A percentile compares a stretch with the other conserved stretches of the same genome.
These are phyloP conservation scores for Pectinophora gossypiella DNA, from an alignment of 1,140 invertebrate species.

Conservation along the genomic window DNA sequence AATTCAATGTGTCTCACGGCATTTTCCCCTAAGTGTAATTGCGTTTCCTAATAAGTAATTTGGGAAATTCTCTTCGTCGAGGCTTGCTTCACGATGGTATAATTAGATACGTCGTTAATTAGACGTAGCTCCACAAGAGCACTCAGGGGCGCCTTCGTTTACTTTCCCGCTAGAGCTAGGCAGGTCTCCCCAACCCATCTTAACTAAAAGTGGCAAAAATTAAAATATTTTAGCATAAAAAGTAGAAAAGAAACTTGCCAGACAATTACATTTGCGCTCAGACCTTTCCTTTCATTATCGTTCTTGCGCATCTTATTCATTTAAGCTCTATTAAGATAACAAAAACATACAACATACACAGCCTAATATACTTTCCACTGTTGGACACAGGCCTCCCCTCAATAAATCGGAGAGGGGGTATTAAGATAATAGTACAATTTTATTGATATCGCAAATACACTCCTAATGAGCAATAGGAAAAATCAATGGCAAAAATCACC, in stretches of 20 bases:
- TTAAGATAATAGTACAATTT: no score
- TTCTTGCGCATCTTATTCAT: no score
- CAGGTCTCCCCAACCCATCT: conserved; percentile 12
- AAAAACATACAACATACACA: no score
- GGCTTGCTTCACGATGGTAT: conserved; percentile 46
- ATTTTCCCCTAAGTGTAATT: conserved; percentile 57
- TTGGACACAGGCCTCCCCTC: no score
- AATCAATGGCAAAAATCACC: conserved; percentile 5
- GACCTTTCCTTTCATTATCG: background rate
- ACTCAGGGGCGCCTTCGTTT: conserved; percentile 43
- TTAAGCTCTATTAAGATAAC: no score
- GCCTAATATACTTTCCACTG: no score
- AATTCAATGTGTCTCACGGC: conserved; percentile 35
- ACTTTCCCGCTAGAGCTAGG: conserved; percentile 32
- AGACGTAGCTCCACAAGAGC: conserved; percentile 51
- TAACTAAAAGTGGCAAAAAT: conserved; percentile 25
- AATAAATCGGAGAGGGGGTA: no score
- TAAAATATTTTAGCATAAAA: conserved; percentile 22
- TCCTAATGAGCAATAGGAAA: conserved; percentile 8
- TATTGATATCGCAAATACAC: no score
- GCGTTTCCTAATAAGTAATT: conserved; percentile 61
- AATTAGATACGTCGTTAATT: conserved; percentile 67
- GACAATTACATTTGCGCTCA: conserved; percentile 10
- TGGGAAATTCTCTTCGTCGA: conserved; percentile 53
- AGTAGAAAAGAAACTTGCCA: conserved; percentile 10